Evolutionary conservation across 64 coral and sea anemone genomes (phyloP), one percentile per base, ranked within the genome.

Genomic region (Stylophora pistillata): DNA sequence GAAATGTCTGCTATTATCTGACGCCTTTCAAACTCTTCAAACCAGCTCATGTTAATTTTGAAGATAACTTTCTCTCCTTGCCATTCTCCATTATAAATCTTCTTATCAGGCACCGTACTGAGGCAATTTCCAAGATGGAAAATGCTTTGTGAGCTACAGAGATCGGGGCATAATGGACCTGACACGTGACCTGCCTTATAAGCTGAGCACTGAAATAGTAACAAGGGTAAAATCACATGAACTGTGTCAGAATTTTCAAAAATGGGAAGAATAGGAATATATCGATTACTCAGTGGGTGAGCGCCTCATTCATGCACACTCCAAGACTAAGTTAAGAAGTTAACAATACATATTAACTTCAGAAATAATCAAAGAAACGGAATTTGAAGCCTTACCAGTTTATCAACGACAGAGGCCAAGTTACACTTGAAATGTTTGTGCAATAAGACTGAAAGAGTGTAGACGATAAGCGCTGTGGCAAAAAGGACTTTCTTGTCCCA

Each of bases 51-150:
- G 10, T 32, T 74, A 20, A 90, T 33, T 75, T 96, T 96, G 13
- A 96, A 70, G 52, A 96, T 80, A n/a, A 93, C 82, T 20, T 75
- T 9, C 33, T 28, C 76, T 63, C 59, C 82, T 2, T 53, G 74
- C 95, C 95, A 96, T 13, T 53, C 63, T 0, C 56, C 95, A 54
- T 86, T 68, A 74, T 77, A 93, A 55, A 96, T 87, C 63, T 79
- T 78, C 58, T 96, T 96, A 0, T 90, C 91, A 65, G 87, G 81
- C 14, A 61, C 65, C 47, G 74, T 77, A 2, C 91, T 70, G 9
- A 89, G 16, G 76, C 95, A 96, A 18, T 25, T 31, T 20, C 17
- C 61, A 64, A 90, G 23, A 55, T 85, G 55, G 0, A 96, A 27
- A 56, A 17, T 79, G 56, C 55, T 77, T 3, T n/a, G 66, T 64